Evolutionary conservation across 2,797 vertebrate genomes (phyloP), one percentile per base, ranked within the genome.

Genomic region (Chloroceryle inda): DNA sequence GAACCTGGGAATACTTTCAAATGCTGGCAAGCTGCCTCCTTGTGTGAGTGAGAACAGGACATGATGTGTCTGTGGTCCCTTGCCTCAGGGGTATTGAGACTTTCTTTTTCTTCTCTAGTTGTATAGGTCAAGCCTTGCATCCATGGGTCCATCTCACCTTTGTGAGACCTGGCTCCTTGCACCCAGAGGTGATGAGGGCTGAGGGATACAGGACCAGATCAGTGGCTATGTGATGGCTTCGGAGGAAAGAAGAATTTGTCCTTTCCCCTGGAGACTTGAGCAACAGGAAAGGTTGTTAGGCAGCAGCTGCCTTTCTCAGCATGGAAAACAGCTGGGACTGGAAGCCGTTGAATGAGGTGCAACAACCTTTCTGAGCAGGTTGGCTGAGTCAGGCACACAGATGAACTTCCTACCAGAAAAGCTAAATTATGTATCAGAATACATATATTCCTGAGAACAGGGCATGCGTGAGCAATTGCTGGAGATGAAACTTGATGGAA

Each of bases 401-500:
- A 50, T 50, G 71, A 88, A 85, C 67, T 83, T 78, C 55, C 81
- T 49, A 45, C 23, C 17, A 15, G 40, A 38, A 68, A 67, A 67
- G 61, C 20, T 85, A 27, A 90, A 83, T 85, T 55, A 33, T 31
- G 16, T 40, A 45, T 66, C 59, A 13, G 59, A 40, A 61, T 11
- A 76, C 47, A 16, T 26, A 7, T 10, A 33, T 31, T 72, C 45
- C 76, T 63, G 76, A 74, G 94, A 84, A 75, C 22, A 0, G 2
- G 74, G 63, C 35, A 38, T 0, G 0, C 11, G 44, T 1, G 7
- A 87, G 81, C 33, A 4, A n/a, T 50, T 55, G 44, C 71, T 84
- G 66, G 75, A 81, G 84, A 56, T 78, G 52, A 94, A 94, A 89
- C 72, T 42, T 3, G 27, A 64, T 22, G 71, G 83, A 92, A 92